phyloP scores from a whole-genome alignment of 2,888 invertebrate species.

The Sialis lutaria region DNA sequence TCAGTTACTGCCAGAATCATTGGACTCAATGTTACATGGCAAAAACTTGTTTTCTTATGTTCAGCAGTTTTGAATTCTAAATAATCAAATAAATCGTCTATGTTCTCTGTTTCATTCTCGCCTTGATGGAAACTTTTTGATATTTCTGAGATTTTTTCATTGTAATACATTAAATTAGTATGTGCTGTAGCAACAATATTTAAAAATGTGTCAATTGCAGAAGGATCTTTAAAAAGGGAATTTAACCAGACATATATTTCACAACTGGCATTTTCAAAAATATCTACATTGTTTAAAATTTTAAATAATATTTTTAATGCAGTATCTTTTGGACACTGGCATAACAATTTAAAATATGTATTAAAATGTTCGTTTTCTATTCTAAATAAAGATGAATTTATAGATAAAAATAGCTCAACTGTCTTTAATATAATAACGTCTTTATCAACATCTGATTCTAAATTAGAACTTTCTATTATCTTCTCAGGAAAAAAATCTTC shows the following conservation, averaged over 20 bases:
- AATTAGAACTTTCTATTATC: constrained; percentile 10
- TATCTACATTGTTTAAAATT: constrained; percentile 40
- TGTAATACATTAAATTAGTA: constrained; percentile 14
- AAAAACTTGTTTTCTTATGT: constrained; percentile 9
- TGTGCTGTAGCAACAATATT: constrained; percentile 12
- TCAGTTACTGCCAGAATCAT: constrained; percentile 24
- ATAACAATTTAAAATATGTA: constrained; percentile 23
- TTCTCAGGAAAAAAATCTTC: constrained; percentile 11
- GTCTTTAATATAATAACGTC: constrained; percentile 19
- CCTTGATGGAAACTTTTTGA: neutral
- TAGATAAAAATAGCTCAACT: constrained; percentile 17
- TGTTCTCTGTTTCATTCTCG: constrained; percentile 13
- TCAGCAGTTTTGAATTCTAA: constrained; percentile 20
- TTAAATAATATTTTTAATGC: constrained; percentile 27
- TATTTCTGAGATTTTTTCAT: constrained; percentile 11
- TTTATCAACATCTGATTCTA: constrained; percentile 6
- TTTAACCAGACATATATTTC: constrained; percentile 55
- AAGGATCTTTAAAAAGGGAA: constrained; percentile 19
- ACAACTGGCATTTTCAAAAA: constrained; percentile 43
- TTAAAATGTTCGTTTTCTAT: constrained; percentile 9
- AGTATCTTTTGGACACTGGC: constrained; percentile 22
- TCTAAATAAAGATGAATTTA: constrained; percentile 1
- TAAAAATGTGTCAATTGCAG: constrained; percentile 17
- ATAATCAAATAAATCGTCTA: constrained; percentile 22
- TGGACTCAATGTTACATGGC: constrained; percentile 15